phyloP scores from a whole-genome alignment of 2,113 vertebrate species.

The Mastomys natalensis region DNA sequence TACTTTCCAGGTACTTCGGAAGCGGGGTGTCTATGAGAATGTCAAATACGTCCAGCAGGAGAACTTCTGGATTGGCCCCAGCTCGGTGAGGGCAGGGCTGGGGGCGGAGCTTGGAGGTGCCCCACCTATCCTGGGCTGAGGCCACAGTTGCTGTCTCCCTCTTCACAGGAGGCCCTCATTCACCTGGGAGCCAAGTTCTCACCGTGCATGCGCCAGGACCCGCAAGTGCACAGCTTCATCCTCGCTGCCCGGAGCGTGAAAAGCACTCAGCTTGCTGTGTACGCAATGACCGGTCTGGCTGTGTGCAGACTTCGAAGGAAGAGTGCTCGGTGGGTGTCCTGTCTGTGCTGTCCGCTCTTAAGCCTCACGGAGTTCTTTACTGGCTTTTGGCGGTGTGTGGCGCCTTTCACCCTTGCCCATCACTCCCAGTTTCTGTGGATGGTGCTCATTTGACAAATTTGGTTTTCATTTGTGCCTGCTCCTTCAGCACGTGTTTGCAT shows the following conservation, averaged over 20 bases:
- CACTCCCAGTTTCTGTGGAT: neutral
- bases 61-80: slow-evolving; percentile 99
- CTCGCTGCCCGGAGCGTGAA: slow-evolving; percentile 92
- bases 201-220: slow-evolving; percentile 98
- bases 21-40: slow-evolving; percentile 98
- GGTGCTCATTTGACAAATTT: neutral
- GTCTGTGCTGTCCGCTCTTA: neutral
- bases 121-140: rapidly evolving
- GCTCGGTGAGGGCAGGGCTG: slow-evolving; percentile 89
- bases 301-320: slow-evolving; percentile 95
- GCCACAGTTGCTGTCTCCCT: neutral
- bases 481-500: neutral
- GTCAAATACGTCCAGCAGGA: slow-evolving; percentile 99
- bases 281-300: slow-evolving; percentile 96
- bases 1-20: slow-evolving; percentile 93
- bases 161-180: slow-evolving; percentile 94
- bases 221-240: slow-evolving; percentile 95
- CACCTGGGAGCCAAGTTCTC: slow-evolving; percentile 99
- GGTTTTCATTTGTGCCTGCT: neutral
- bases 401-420: rapidly evolving
- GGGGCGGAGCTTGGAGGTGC: neutral
- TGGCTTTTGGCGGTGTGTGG: too few species aligned
- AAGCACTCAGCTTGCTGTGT: slow-evolving; percentile 97
- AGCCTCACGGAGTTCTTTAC: neutral
- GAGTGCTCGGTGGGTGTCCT: slow-evolving; percentile 94